Conservation (phyloP, 2,797 vertebrate species). For the Bovichtus diacanthus region DNA sequence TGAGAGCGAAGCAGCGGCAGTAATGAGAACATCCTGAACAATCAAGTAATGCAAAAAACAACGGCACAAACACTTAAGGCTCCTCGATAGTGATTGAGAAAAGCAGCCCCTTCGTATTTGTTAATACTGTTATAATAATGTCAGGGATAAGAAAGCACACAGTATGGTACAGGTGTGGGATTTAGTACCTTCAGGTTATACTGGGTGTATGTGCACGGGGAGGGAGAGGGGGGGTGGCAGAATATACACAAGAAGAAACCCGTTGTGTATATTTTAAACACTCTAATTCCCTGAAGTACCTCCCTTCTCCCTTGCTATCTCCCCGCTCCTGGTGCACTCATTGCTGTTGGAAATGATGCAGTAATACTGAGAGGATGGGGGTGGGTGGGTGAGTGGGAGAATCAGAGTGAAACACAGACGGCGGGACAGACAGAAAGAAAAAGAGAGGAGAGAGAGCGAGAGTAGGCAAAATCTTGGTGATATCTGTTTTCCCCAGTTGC, state of each 20-base stretch:
- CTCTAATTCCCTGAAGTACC: constrained; percentile 73
- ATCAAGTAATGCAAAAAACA: constrained; percentile 50
- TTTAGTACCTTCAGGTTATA: constrained; percentile 41
- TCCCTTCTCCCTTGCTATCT: constrained; percentile 53
- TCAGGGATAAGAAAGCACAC: constrained; percentile 14
- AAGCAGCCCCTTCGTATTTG: constrained; percentile 19
- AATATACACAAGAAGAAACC: constrained; percentile 73
- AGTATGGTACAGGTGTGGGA: constrained; percentile 32
- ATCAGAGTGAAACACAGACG: constrained; percentile 36
- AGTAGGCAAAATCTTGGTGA: constrained; percentile 60
- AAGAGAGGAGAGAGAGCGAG: constrained; percentile 7
- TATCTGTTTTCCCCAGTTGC: constrained; percentile 76
- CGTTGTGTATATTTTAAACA: constrained; percentile 79
- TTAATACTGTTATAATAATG: constrained; percentile 49
- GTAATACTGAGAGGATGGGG: constrained; percentile 56
- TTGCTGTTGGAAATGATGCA: constrained; percentile 78
- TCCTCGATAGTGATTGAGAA: constrained; percentile 37
- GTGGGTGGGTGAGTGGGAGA: constrained; percentile 34
- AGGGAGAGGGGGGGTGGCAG: no score
- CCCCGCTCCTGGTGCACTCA: constrained; percentile 71
- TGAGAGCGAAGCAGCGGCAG: constrained; percentile 35
- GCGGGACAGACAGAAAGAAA: constrained; percentile 25
- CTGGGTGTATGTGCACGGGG: constrained; percentile 23
- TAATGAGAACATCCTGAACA: constrained; percentile 58
- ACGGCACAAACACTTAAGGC: constrained; percentile 24